A percentile compares a stretch with the other conserved stretches of the same genome.
Evolutionary conservation across 2,113 vertebrate species (phyloP).

Genomic region (Copsychus sechellarum): DNA sequence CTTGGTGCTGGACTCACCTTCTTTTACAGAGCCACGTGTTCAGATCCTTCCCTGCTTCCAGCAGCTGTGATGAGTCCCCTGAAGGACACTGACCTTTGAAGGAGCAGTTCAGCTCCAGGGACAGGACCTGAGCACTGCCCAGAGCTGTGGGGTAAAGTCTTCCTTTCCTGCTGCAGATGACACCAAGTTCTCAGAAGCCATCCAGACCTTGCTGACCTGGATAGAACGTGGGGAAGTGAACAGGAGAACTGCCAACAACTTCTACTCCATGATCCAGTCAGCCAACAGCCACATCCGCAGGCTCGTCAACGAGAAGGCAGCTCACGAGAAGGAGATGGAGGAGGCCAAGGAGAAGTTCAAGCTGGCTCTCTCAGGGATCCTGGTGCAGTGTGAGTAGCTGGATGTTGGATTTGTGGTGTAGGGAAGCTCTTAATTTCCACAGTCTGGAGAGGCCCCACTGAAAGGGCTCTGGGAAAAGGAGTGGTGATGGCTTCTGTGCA

Average conservation of each 20-base stretch:
- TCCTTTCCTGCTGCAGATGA: conserved; percentile 79
- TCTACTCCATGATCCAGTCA: conserved; percentile 98
- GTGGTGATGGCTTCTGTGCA: background rate
- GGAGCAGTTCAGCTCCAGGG: background rate
- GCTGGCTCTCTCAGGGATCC: conserved; percentile 88
- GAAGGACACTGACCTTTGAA: background rate
- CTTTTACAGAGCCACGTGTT: background rate
- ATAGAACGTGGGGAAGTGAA: conserved; percentile 94
- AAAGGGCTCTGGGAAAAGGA: background rate
- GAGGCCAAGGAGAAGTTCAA: conserved; percentile 97
- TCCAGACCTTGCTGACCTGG: conserved; percentile 92
- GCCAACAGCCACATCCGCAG: conserved; percentile 93
- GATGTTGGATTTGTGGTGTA: background rate
- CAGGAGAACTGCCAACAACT: conserved; percentile 93
- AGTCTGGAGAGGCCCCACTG: background rate
- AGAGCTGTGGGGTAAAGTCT: background rate
- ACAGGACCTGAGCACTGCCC: background rate
- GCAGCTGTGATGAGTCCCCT: background rate
- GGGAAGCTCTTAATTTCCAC: background rate
- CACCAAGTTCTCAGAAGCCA: conserved; percentile 87
- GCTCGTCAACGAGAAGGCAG: conserved; percentile 86
- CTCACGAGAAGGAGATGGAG: conserved; percentile 95
- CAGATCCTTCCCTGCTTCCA: background rate
- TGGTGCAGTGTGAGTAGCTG: conserved; percentile 87
- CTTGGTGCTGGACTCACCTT: background rate